Evolutionary conservation across 1,140 invertebrate species (phyloP).

Genomic region (Drosophila sp.): DNA sequence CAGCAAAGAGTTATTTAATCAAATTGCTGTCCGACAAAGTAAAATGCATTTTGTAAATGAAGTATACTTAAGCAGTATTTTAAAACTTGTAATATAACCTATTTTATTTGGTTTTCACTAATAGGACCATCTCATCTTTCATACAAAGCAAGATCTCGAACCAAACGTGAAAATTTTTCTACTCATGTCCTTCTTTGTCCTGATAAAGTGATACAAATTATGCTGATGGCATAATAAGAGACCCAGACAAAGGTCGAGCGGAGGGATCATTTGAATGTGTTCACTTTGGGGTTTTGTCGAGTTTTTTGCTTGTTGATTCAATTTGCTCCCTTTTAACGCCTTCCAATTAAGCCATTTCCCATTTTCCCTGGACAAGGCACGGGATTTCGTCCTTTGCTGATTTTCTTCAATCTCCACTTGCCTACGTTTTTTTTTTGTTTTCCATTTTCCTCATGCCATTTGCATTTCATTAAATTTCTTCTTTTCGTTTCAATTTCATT

Average conservation of each 20-base stretch:
- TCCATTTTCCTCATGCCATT: constrained; percentile 22
- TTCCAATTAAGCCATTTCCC: constrained; percentile 51
- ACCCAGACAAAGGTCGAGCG: background rate
- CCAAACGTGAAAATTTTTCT: background rate
- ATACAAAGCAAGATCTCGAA: no score
- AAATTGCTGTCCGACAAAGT: no score
- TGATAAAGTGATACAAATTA: constrained; percentile 24
- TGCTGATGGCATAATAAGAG: constrained; percentile 31
- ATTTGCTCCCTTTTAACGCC: constrained; percentile 48
- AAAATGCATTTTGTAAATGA: no score
- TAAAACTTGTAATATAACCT: no score
- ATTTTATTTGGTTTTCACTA: no score
- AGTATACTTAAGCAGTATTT: no score
- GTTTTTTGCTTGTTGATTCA: constrained; percentile 39
- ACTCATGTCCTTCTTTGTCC: background rate
- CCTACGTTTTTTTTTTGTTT: no score
- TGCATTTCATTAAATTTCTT: constrained; percentile 38
- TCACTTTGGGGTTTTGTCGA: constrained; percentile 20
- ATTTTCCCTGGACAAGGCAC: constrained; percentile 24
- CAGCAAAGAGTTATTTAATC: no score
- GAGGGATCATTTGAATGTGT: background rate
- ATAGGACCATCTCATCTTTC: no score
- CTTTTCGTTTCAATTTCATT: constrained; percentile 1
- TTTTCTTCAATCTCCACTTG: background rate
- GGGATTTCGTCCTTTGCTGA: constrained; percentile 2